A percentile compares a stretch with the other conserved stretches of the same genome.
These are phyloP conservation scores for Phrynosoma platyrhinos DNA, from an alignment of 2,113 vertebrate species.

Conservation along the genomic window DNA sequence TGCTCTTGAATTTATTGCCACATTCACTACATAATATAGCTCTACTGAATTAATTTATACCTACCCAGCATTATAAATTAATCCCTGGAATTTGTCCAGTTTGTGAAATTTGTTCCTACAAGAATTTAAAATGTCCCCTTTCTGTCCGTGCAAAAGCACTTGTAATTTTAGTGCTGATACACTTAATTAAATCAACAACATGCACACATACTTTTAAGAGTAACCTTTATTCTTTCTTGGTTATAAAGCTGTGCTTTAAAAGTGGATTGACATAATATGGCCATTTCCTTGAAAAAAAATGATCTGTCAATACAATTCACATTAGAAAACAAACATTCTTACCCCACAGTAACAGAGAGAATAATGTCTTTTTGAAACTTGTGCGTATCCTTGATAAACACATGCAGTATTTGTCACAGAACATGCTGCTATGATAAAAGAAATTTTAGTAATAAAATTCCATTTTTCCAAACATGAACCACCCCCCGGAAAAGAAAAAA, in stretches of 20 bases:
- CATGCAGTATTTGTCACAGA: conserved; percentile 12
- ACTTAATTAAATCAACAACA: background rate
- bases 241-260: conserved; percentile 40
- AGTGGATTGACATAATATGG: conserved; percentile 34
- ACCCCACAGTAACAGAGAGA: conserved; percentile 40
- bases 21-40: background rate
- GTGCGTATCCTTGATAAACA: background rate
- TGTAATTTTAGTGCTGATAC: background rate
- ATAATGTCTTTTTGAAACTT: conserved; percentile 6
- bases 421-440: conserved; percentile 22
- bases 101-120: background rate
- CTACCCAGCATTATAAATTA: background rate
- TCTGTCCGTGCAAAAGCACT: background rate
- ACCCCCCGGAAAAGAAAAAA: background rate
- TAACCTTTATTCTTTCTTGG: conserved; percentile 61
- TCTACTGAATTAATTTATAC: too few relatives aligned
- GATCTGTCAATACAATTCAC: conserved; percentile 47
- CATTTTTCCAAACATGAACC: background rate
- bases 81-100: background rate
- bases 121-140: background rate
- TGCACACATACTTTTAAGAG: conserved; percentile 39
- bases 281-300: conserved; percentile 49
- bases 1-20: background rate
- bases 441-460: background rate
- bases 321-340: conserved; percentile 29